Conservation (phyloP, 1,140 invertebrate species). For the Pteromalus puparum region DNA sequence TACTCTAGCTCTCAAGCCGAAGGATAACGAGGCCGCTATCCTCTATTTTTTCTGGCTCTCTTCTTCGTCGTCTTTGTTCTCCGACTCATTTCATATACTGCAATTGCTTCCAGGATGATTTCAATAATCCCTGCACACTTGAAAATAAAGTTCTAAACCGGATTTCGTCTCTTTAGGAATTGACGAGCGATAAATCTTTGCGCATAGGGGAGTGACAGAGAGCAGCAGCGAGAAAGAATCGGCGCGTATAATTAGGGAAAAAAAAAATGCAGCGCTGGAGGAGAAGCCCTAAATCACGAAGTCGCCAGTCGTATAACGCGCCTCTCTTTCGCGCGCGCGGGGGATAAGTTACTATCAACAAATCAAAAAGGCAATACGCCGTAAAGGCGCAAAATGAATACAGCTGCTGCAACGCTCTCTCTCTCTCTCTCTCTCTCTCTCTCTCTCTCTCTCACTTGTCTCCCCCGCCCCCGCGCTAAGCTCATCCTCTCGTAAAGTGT, state of each 20-base stretch:
- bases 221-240: neutral
- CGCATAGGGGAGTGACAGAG: neutral
- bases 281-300: conserved; percentile 38
- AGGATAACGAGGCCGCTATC: too few relatives aligned
- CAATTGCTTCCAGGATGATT: too few relatives aligned
- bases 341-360: conserved; percentile 45
- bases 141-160: neutral
- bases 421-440: conserved; percentile 1
- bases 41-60: too few relatives aligned
- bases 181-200: neutral
- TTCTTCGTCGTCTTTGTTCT: too few relatives aligned
- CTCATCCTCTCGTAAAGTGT: conserved; percentile 46
- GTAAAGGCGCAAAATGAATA: conserved; percentile 45
- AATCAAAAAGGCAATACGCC: conserved; percentile 44
- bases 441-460: neutral
- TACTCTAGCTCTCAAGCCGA: too few relatives aligned
- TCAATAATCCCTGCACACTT: neutral
- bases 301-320: neutral
- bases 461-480: neutral
- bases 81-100: too few relatives aligned
- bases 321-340: neutral
- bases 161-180: neutral
- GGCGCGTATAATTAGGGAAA: neutral
- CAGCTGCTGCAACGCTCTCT: conserved; percentile 3
- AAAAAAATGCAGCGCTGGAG: neutral